These are phyloP conservation scores for Bruchidius siliquastri DNA, from an alignment of 2,888 invertebrate species.

Conservation along the genomic window DNA sequence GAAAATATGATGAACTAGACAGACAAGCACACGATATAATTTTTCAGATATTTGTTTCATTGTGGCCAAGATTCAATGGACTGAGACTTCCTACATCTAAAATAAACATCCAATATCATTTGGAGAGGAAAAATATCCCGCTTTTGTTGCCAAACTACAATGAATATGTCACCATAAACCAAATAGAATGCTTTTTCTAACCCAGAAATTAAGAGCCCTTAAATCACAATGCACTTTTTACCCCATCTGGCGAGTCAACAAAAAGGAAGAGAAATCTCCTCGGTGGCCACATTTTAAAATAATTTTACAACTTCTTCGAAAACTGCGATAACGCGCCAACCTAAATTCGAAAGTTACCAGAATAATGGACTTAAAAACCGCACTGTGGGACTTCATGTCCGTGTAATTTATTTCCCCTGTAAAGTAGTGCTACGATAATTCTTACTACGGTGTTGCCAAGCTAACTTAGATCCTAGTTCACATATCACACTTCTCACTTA, in stretches of 20 bases:
- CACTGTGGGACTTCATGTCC: conserved; percentile 1
- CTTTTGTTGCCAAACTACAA: neutral
- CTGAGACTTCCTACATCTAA: neutral
- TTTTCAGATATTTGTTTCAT: no score
- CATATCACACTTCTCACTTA: no score
- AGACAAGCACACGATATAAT: no score
- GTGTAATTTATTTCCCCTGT: neutral
- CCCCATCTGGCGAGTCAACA: neutral
- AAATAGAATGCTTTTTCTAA: neutral
- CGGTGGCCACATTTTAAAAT: neutral
- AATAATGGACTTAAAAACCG: conserved; percentile 1
- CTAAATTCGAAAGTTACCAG: conserved; percentile 1
- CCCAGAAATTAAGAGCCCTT: neutral
- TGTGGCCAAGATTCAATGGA: no score
- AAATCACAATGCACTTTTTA: neutral
- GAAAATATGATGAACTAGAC: no score
- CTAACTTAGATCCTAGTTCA: neutral
- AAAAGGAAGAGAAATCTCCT: neutral
- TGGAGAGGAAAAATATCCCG: neutral
- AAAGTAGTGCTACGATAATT: neutral
- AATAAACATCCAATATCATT: neutral
- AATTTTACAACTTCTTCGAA: conserved; percentile 1
- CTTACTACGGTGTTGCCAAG: neutral
- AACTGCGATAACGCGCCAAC: neutral
- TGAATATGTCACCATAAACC: neutral